Conservation (phyloP, 2,888 invertebrate genomes). For the Biston betularia region DNA sequence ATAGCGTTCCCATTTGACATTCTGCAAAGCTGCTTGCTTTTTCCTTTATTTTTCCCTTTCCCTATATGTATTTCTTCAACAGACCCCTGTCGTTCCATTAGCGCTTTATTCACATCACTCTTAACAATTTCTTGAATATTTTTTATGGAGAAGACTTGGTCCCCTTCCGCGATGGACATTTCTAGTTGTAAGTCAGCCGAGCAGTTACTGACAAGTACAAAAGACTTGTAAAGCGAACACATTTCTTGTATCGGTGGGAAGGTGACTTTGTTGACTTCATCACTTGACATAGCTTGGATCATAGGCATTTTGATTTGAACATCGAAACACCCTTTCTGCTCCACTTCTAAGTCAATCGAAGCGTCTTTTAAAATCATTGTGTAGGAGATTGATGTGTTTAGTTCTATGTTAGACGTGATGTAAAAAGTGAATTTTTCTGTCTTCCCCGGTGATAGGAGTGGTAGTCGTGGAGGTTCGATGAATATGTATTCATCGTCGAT, state of each 20-base stretch:
- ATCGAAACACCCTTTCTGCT: slow-evolving; percentile 62
- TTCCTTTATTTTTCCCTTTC: slow-evolving; percentile 61
- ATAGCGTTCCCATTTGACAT: slow-evolving; percentile 74
- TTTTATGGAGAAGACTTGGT: slow-evolving; percentile 67
- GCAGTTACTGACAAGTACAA: slow-evolving; percentile 75
- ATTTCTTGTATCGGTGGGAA: slow-evolving; percentile 69
- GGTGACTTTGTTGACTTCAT: slow-evolving; percentile 69
- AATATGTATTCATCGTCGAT: slow-evolving; percentile 59
- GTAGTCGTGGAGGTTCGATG: slow-evolving; percentile 72
- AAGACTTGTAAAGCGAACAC: slow-evolving; percentile 59
- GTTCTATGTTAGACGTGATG: slow-evolving; percentile 69
- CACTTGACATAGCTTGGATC: slow-evolving; percentile 73
- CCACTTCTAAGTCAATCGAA: slow-evolving; percentile 64
- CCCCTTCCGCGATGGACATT: slow-evolving; percentile 65
- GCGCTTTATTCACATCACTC: slow-evolving; percentile 69
- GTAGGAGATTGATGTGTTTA: slow-evolving; percentile 60
- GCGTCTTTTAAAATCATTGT: slow-evolving; percentile 69
- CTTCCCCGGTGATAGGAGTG: slow-evolving; percentile 72
- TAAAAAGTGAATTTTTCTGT: slow-evolving; percentile 66
- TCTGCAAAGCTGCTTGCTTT: slow-evolving; percentile 71
- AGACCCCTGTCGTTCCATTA: slow-evolving; percentile 63
- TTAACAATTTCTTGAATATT: slow-evolving; percentile 75
- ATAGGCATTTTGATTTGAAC: slow-evolving; percentile 71
- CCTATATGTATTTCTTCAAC: slow-evolving; percentile 54
- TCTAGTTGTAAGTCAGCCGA: slow-evolving; percentile 71